phyloP scores from a whole-genome alignment of 2,888 invertebrate genomes.

The Anaspis maculata region DNA sequence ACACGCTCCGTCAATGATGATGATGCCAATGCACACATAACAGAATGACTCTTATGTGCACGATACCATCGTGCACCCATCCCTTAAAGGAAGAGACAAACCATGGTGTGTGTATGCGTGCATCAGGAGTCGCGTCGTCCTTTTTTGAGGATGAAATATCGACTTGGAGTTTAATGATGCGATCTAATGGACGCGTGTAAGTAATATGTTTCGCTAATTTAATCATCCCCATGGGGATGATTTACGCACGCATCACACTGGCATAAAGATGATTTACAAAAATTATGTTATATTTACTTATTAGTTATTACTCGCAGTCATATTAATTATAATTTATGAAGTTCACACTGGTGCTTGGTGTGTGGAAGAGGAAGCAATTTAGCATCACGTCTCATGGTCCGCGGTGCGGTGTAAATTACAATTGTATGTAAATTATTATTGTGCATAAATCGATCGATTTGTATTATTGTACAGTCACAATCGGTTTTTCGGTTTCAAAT shows the following conservation, averaged over 20 bases:
- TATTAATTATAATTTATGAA: conserved; percentile 10
- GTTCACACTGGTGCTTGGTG: conserved; percentile 2
- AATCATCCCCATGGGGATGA: conserved; percentile 17
- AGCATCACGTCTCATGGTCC: conserved; percentile 6
- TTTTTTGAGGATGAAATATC: conserved; percentile 24
- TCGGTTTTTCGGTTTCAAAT: too few relatives aligned
- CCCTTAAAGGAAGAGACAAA: too few relatives aligned
- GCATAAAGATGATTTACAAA: neutral
- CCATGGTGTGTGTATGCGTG: conserved; percentile 14
- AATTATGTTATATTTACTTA: neutral
- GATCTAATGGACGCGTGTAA: conserved; percentile 26
- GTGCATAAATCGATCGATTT: neutral
- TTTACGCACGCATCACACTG: conserved; percentile 2
- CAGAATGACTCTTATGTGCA: too few relatives aligned
- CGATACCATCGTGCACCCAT: too few relatives aligned
- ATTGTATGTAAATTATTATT: conserved; percentile 16
- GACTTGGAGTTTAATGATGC: conserved; percentile 25
- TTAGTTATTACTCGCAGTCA: conserved; percentile 3
- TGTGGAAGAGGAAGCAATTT: conserved; percentile 12
- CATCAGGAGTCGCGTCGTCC: conserved; percentile 5
- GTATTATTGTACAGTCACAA: neutral
- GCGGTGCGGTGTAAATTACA: conserved; percentile 4
- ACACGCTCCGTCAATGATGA: conserved; percentile 11
- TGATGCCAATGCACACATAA: conserved; percentile 13
- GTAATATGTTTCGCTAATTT: conserved; percentile 28